Base-by-base conservation (phyloP, 2,113 vertebrate genomes). In the Prionailurus bengalensis region DNA sequence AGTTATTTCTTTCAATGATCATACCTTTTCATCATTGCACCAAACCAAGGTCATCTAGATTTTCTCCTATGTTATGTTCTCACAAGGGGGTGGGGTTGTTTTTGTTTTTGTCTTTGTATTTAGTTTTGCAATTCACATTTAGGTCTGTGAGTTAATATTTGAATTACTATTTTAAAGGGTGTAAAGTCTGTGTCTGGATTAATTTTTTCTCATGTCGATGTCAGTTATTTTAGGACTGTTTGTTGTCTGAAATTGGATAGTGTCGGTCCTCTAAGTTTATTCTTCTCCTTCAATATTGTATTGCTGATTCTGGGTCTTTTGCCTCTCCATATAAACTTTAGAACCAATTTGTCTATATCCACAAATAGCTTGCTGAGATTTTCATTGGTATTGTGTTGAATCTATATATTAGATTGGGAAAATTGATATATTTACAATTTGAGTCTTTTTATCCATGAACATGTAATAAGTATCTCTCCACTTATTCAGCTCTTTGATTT, bases 81-180 rank as follows among this genome's bases (percentile, higher is more conserved):
- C 17, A 19, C 7, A 8, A 61, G 21, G 19, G 55, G 55, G 58
- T 51, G 48, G 17, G 31, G 1, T 74, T 42, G 39, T 74, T 74
- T 74, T 74, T 45, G 5, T 74, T 48, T 48, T 27, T 27, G 12
- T 74, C 42, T 61, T 31, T 74, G 10, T 42, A 3, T 65, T 74
- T 66, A 66, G 36, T 68, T 95, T 78, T 84, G 21, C 58, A 78
- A 55, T 91, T 90, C 76, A 53, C 79, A 42, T 90, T 36, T 90
- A 89, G 48, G 36, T 21, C 16, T 53, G 2, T 83, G 66, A 68
- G 74, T 65, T 25, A 19, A 36, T 53, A 48, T 78, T 84, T 84
- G 29, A 45, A 36, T 53, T 66, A 55, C 7, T 83, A 8, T 66
- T 89, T 94, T 74, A 55, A 89, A 65, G 6, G 25, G 12, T 78